Conservation (phyloP, 1,140 invertebrate species). For the Galleria mellonella region DNA sequence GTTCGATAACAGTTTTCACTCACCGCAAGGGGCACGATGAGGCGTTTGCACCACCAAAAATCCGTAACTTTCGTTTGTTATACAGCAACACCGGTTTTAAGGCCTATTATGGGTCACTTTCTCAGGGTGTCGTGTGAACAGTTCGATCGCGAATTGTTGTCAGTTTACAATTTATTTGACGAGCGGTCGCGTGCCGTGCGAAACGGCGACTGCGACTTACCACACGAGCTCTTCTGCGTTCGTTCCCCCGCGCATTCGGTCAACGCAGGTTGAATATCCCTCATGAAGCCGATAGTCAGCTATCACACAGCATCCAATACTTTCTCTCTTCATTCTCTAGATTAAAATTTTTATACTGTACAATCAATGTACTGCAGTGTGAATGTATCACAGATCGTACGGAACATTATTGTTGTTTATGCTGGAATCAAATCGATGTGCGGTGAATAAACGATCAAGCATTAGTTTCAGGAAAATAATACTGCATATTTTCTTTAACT, state of each 20-base stretch:
- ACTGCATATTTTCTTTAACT: background rate
- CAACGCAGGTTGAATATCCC: slow-evolving; percentile 28
- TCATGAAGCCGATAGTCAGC: background rate
- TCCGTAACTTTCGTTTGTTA: slow-evolving; percentile 28
- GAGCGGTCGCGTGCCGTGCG: slow-evolving; percentile 37
- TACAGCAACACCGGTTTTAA: slow-evolving; percentile 22
- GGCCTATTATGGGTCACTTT: slow-evolving; percentile 31
- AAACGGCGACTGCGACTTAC: slow-evolving; percentile 44
- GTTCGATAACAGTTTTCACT: slow-evolving; percentile 18
- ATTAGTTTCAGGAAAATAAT: slow-evolving; percentile 7
- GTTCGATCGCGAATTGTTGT: slow-evolving; percentile 14
- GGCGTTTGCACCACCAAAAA: slow-evolving; percentile 24
- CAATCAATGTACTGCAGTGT: background rate
- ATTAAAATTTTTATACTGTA: background rate
- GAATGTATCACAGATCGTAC: no score
- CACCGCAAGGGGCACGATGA: slow-evolving; percentile 37
- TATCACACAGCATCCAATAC: slow-evolving; percentile 5
- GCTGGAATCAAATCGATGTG: background rate
- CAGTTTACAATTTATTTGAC: slow-evolving; percentile 24
- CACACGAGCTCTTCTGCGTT: slow-evolving; percentile 21
- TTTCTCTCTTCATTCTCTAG: background rate
- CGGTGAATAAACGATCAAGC: background rate
- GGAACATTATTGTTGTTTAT: no score
- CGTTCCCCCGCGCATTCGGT: slow-evolving; percentile 44
- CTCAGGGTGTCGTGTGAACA: background rate